Evolutionary conservation across 2,888 invertebrate species (phyloP).

Genomic region (Ariolimax columbianus): DNA sequence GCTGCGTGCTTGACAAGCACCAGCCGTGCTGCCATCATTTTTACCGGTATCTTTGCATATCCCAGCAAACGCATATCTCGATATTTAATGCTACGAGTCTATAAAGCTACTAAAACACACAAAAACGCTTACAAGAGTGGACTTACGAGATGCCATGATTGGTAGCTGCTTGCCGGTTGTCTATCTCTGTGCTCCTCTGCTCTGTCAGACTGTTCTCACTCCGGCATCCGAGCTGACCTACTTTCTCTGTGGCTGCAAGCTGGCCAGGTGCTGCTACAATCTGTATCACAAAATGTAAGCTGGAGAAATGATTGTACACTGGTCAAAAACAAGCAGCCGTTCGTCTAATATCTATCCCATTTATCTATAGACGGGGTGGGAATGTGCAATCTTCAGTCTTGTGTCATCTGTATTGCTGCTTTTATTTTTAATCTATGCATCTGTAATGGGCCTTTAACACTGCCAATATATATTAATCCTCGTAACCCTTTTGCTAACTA

Average conservation of each 20-base stretch:
- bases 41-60: background rate
- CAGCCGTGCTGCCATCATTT: background rate
- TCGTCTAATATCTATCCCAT: no score
- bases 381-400: no score
- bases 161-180: background rate
- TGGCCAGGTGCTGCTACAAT: constrained; percentile 3
- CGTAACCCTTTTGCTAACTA: no score
- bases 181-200: no score
- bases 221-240: constrained; percentile 30
- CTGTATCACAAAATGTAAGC: background rate
- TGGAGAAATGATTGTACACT: no score
- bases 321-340: no score
- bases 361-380: no score
- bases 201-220: background rate
- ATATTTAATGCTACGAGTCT: background rate
- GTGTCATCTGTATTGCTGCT: no score
- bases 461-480: no score
- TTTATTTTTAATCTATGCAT: no score
- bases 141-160: constrained; percentile 30
- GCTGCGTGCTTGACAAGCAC: background rate
- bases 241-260: background rate
- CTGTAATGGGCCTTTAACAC: no score
- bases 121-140: background rate
- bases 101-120: background rate
- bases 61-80: background rate